Base-by-base conservation (phyloP, 1,140 invertebrate species). In the Drosophila nebulosa region DNA sequence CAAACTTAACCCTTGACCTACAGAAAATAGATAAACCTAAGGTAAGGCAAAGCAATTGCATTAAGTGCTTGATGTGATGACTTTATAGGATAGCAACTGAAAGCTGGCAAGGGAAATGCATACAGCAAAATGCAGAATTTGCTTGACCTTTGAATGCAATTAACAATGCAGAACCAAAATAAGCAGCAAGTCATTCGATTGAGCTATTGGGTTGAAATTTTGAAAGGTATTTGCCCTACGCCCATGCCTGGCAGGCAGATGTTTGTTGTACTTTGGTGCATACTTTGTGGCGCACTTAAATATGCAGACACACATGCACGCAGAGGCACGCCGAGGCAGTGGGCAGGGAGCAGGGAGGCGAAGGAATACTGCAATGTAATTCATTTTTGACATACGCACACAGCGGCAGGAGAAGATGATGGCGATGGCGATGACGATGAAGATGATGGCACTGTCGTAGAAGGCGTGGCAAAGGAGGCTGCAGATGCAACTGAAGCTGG, bases 211-310 rank as follows among this genome's bases (percentile, higher is more conserved):
- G n/a, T n/a, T n/a, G n/a, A n/a, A n/a, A n/a, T n/a, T n/a, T n/a
- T 9, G 27, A 30, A 32, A 12, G 3, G 30, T 12, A 0, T 32
- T 32, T 10, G 1, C 30, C 30, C 26, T 55, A 56, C 70, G 70
- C 42, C 51, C 18, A 21, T 46, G 39, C 21, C 16, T 46, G 39
- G 4, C 10, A 51, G 61, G 65, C 79, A 85, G 68, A 72, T 74
- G 79, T 77, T 79, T 79, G 79, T 79, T 79, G 81, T 85, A 85
- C 79, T 75, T 79, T 85, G 76, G 76, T 84, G 80, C 76, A 85
- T 84, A 85, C 79, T 84, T 84, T 84, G 79, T 51, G 79, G 80
- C 68, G 76, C 61, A 68, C 79, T 84, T 72, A 79, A 85, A 79
- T 84, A 84, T 84, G 79, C 80, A 84, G 71, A 72, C 64, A 63